Base-by-base conservation (phyloP, 2,113 vertebrate genomes). In the Bujurquina vittata region DNA sequence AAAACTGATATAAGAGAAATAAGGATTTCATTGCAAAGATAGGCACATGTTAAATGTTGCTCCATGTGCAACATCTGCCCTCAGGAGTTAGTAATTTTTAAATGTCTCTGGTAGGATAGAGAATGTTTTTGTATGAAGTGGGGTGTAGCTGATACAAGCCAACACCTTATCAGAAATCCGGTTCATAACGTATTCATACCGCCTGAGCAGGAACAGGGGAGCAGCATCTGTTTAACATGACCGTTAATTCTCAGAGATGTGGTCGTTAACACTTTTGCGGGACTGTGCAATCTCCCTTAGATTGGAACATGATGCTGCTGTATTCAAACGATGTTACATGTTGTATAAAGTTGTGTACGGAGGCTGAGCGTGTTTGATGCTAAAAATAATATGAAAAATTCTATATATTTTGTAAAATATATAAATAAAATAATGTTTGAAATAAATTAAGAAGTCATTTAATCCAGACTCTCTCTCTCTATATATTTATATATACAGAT, bases 61-160 rank as follows among this genome's bases (percentile, higher is more conserved):
- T 88, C 29, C 75, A 85, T 69, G 75, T 77, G 91, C 91, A 92
- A 85, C 84, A 87, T 88, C 81, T 85, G 91, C 91, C 91, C 94
- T 94, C 94, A 93, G 93, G 93, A 93, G 90, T 90, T 83, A 69
- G 49, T 85, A 14, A 75, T 86, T 80, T 80, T 76, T 57, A 37
- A 35, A 73, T 86, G 40, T 93, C 63, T 77, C 49, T 63, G 77
- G 23, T 82, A 80, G 62, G 46, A 88, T 52, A 55, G 52, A 79
- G 29, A 23, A 60, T 35, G 57, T 75, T 91, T 91, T 88, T 83
- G 77, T 84, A 81, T 77, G 46, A 79, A 83, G 76, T 85, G 78
- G 75, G 17, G 46, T 83, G 74, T 58, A 87, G 73, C 81, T 69
- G 26, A 62, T 76, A 52, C 57, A 55, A 74, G 61, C 46, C 31